phyloP scores from a whole-genome alignment of 1,140 invertebrate species.

The Caenorhabditis inopinata region DNA sequence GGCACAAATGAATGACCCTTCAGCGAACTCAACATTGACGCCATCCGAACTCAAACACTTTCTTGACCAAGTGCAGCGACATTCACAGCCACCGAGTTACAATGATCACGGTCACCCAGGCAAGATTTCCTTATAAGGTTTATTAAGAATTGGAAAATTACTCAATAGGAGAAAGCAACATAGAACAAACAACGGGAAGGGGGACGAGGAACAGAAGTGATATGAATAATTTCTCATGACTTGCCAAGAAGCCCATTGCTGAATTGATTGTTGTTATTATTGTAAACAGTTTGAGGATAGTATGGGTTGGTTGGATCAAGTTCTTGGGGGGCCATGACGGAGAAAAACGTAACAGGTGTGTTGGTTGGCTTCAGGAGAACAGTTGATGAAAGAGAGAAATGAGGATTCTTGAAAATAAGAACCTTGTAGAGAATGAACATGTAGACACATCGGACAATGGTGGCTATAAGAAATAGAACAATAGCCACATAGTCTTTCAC shows the following conservation, averaged over 20 bases:
- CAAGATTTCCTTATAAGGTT: background rate
- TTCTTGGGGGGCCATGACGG: background rate
- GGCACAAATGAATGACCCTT: conserved; percentile 10
- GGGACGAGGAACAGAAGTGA: background rate
- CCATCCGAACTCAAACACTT: background rate
- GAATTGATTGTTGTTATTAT: background rate
- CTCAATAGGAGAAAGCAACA: background rate
- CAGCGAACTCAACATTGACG: background rate
- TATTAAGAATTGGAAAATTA: background rate
- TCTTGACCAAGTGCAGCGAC: background rate
- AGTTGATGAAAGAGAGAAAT: background rate
- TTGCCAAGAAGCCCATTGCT: background rate
- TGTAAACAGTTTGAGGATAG: conserved; percentile 10
- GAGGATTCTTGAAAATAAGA: background rate
- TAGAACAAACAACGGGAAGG: conserved; percentile 10
- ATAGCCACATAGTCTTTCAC: background rate
- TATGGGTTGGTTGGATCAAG: conserved; percentile 18
- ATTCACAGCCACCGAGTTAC: background rate
- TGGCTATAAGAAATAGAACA: background rate
- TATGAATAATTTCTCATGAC: background rate
- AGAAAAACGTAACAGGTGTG: background rate
- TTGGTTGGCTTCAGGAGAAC: conserved; percentile 14
- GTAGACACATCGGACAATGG: background rate
- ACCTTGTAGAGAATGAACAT: background rate
- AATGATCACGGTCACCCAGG: background rate